Conservation (phyloP, 2,797 vertebrate genomes). For the Hephaestus fuliginosus region DNA sequence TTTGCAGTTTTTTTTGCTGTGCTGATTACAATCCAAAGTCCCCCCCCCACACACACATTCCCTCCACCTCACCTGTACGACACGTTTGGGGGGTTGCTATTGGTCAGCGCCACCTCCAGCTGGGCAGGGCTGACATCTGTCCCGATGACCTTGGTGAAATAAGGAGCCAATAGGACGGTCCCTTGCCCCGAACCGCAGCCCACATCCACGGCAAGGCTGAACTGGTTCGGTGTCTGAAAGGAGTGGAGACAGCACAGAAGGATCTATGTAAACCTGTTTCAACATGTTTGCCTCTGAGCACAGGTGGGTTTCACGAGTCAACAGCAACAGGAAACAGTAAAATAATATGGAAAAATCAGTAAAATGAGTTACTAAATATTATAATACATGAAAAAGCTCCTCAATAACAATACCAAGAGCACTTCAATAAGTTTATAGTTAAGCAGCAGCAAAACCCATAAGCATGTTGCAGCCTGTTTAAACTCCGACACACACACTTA, state of each 20-base stretch:
- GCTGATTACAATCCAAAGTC: too few relatives aligned
- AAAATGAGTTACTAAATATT: too few relatives aligned
- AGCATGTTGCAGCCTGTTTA: not conserved
- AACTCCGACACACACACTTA: slow-evolving; percentile 21
- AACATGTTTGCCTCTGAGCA: not conserved
- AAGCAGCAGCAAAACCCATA: too few relatives aligned
- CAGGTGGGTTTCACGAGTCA: not conserved
- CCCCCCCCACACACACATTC: too few relatives aligned
- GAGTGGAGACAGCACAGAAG: not conserved
- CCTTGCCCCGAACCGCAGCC: slow-evolving; percentile 88
- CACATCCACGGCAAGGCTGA: slow-evolving; percentile 83
- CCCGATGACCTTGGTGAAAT: slow-evolving; percentile 84
- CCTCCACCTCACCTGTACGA: slow-evolving; percentile 76
- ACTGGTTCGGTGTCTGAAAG: slow-evolving; percentile 57
- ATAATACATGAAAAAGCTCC: too few relatives aligned
- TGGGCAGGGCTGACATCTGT: slow-evolving; percentile 86
- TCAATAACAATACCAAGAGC: too few relatives aligned
- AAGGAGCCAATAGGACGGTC: slow-evolving; percentile 75
- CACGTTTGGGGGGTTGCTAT: slow-evolving; percentile 67
- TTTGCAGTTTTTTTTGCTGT: too few relatives aligned
- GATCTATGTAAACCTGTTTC: not conserved
- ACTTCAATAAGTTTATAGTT: not conserved
- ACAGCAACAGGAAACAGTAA: not conserved
- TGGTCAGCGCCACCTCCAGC: slow-evolving; percentile 77
- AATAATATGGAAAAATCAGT: too few relatives aligned